phyloP scores from a whole-genome alignment of 1,140 invertebrate species.

The Rhyacophila brunnea region DNA sequence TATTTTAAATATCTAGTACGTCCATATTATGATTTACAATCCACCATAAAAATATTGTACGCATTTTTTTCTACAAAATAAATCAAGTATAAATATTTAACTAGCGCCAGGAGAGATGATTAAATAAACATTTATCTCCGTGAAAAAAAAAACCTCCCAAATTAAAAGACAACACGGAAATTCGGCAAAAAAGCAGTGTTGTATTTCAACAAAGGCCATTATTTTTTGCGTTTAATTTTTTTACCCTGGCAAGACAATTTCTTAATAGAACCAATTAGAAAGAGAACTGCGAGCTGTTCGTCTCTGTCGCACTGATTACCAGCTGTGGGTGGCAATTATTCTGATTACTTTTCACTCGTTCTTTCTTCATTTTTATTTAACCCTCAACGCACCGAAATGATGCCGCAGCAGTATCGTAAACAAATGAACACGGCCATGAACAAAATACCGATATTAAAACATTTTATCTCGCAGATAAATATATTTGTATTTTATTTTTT shows the following conservation, averaged over 20 bases:
- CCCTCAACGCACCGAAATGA: neutral
- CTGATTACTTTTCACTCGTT: conserved; percentile 31
- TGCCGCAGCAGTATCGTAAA: too few species aligned
- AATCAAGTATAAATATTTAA: neutral
- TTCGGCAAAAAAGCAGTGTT: conserved; percentile 9
- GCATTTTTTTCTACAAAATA: neutral
- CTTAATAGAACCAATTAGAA: conserved; percentile 32
- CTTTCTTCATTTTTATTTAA: conserved; percentile 26
- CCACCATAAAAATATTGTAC: too few species aligned
- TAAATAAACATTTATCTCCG: neutral
- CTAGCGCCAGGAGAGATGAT: neutral
- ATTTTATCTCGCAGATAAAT: too few species aligned
- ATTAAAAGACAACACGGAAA: conserved; percentile 22
- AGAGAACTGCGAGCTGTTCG: conserved; percentile 6
- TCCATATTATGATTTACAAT: too few species aligned
- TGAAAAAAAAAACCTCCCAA: conserved; percentile 1
- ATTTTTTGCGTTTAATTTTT: conserved; percentile 3
- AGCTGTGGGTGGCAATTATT: conserved; percentile 30
- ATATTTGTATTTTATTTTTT: too few species aligned
- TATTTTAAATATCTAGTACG: too few species aligned
- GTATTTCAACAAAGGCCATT: conserved; percentile 1
- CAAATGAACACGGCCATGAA: too few species aligned
- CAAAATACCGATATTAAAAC: too few species aligned
- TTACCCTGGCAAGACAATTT: conserved; percentile 15
- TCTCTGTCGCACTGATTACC: conserved; percentile 30